These are phyloP conservation scores for Drosophila leontia DNA, from an alignment of 1,140 invertebrate genomes.

Conservation along the genomic window DNA sequence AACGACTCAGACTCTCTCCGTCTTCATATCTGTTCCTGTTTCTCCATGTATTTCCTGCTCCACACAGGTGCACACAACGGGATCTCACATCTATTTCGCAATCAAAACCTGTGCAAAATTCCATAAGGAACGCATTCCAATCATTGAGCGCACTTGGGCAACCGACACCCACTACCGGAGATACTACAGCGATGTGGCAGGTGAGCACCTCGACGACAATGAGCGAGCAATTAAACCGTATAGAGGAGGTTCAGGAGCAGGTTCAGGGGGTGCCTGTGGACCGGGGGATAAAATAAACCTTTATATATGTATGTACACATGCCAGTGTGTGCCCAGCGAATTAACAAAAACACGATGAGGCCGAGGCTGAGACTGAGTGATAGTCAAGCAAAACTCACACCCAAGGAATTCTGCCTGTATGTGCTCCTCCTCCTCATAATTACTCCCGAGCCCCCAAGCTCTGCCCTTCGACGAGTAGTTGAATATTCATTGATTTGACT, in stretches of 20 bases:
- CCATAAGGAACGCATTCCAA: constrained; percentile 90
- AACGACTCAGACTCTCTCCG: constrained; percentile 22
- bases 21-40: not conserved
- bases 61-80: constrained; percentile 59
- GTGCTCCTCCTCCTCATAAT: not conserved
- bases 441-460: not conserved
- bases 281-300: constrained; percentile 1
- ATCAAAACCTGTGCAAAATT: constrained; percentile 95
- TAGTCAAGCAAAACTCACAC: constrained; percentile 35
- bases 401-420: not conserved
- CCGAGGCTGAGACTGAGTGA: constrained; percentile 19
- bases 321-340: constrained; percentile 13
- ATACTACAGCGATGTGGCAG: constrained; percentile 92
- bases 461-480: constrained; percentile 29
- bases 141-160: constrained; percentile 93
- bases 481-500: constrained; percentile 82
- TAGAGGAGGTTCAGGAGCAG: constrained; percentile 8
- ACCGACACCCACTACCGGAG: constrained; percentile 88
- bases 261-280: not conserved
- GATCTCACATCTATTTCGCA: constrained; percentile 89
- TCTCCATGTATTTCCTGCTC: not conserved
- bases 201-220: constrained; percentile 85
- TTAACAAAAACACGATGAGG: constrained; percentile 58
- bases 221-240: constrained; percentile 69
- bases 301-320: not conserved